These are phyloP conservation scores for Amblyornis subalaris DNA, from an alignment of 2,113 vertebrate species.

Conservation along the genomic window DNA sequence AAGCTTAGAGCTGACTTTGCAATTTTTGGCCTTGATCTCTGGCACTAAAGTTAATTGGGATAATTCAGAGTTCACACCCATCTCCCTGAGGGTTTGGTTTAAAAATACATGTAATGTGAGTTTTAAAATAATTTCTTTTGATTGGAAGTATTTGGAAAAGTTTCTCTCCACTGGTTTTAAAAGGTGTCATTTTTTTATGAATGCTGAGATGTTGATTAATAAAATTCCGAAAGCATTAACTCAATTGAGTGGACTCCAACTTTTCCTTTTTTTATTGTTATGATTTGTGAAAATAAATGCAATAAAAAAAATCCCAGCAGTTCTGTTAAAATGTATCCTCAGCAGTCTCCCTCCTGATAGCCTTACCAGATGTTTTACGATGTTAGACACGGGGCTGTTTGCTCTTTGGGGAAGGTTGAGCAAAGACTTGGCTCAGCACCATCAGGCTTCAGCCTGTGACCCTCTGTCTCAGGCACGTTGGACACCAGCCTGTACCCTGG, in stretches of 20 bases:
- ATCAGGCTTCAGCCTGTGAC: not conserved
- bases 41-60: conserved; percentile 59
- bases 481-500: not conserved
- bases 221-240: conserved; percentile 77
- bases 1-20: conserved; percentile 22
- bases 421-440: conserved; percentile 42
- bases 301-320: conserved; percentile 69
- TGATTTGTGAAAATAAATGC: conserved; percentile 66
- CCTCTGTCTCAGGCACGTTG: not conserved
- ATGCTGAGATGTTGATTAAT: conserved; percentile 75
- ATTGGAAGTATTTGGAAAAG: conserved; percentile 72
- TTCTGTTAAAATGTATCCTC: conserved; percentile 71
- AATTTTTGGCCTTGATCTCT: conserved; percentile 62
- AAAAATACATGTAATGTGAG: conserved; percentile 62
- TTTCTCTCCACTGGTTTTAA: conserved; percentile 71
- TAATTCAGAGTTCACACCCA: conserved; percentile 70
- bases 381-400: conserved; percentile 18
- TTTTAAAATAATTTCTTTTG: conserved; percentile 74
- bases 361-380: conserved; percentile 72
- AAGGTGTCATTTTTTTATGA: conserved; percentile 74
- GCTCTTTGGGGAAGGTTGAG: conserved; percentile 22
- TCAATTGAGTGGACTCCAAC: conserved; percentile 69
- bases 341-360: conserved; percentile 60
- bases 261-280: conserved; percentile 50
- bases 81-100: conserved; percentile 58